phyloP scores from a whole-genome alignment of 1,140 invertebrate species.

The Xylocopa sonorina region DNA sequence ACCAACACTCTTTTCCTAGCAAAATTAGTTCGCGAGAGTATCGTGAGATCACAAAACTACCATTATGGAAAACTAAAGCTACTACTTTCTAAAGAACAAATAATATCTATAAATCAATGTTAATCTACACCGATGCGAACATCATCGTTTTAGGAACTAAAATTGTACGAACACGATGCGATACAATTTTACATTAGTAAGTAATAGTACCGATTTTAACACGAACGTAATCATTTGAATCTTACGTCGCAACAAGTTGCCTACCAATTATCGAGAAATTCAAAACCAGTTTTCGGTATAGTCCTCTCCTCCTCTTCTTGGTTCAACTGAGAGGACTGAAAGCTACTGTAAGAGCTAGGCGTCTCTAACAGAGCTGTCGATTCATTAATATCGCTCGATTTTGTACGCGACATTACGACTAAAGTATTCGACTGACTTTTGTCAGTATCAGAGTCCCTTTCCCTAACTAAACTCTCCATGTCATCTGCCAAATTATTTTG shows the following conservation, averaged over 20 bases:
- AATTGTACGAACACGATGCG: conserved; percentile 11
- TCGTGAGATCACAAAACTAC: conserved; percentile 36
- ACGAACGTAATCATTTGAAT: background rate
- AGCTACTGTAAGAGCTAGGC: conserved; percentile 77
- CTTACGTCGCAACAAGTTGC: background rate
- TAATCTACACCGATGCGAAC: background rate
- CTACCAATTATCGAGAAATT: conserved; percentile 89
- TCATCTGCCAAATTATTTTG: conserved; percentile 73
- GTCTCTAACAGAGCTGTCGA: conserved; percentile 75
- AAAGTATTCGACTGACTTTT: conserved; percentile 72
- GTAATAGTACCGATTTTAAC: background rate
- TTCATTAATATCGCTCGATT: conserved; percentile 76
- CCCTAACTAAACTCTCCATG: conserved; percentile 73
- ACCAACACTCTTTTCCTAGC: background rate
- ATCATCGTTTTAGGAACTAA: conserved; percentile 32
- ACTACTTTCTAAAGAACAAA: background rate
- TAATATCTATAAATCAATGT: background rate
- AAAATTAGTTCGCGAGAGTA: conserved; percentile 6
- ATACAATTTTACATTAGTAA: background rate
- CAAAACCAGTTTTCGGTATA: conserved; percentile 88
- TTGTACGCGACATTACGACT: conserved; percentile 72
- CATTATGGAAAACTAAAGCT: background rate
- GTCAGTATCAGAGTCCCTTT: conserved; percentile 64
- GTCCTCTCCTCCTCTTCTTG: conserved; percentile 75
- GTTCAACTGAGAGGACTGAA: conserved; percentile 74